phyloP scores from a whole-genome alignment of 1,140 invertebrate species.

The Anoplolepis gracilipes region DNA sequence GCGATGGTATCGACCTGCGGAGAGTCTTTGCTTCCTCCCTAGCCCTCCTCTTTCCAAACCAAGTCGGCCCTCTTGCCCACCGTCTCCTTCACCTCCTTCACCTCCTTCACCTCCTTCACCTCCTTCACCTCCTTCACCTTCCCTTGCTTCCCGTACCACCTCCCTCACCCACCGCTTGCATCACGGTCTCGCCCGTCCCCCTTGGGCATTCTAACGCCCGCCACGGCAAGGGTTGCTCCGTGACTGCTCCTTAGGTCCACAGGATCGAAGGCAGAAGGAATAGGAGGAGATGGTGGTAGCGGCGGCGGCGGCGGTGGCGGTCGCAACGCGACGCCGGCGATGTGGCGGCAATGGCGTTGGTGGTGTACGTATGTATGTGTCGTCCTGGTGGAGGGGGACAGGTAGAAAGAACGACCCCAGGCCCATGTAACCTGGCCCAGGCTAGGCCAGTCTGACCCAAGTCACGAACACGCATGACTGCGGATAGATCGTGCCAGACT shows the following conservation, averaged over 20 bases:
- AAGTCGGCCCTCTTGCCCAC: conserved; percentile 73
- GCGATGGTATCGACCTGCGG: conserved; percentile 77
- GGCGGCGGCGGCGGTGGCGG: not conserved
- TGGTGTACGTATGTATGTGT: not conserved
- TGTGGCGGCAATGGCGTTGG: not conserved
- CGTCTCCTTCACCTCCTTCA: conserved; percentile 66
- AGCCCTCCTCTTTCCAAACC: conserved; percentile 74
- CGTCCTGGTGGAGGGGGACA: conserved; percentile 37
- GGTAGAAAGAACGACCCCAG: conserved; percentile 57
- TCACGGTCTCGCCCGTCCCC: conserved; percentile 67
- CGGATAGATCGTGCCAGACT: conserved; percentile 71
- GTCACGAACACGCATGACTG: conserved; percentile 75
- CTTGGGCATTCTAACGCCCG: conserved; percentile 75
- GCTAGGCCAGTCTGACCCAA: conserved; percentile 66
- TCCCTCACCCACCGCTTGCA: conserved; percentile 64
- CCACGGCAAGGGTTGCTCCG: conserved; percentile 74
- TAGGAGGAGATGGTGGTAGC: conserved; percentile 59
- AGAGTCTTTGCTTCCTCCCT: conserved; percentile 75
- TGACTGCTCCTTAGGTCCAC: conserved; percentile 74
- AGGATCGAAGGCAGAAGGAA: conserved; percentile 71
- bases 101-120: too few species aligned
- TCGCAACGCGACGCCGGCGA: not conserved
- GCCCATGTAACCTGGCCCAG: conserved; percentile 37
- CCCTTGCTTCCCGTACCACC: conserved; percentile 61
- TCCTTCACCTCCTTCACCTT: conserved; percentile 65